phyloP scores from a whole-genome alignment of 1,140 invertebrate species.

The Pogonomyrmex barbatus region DNA sequence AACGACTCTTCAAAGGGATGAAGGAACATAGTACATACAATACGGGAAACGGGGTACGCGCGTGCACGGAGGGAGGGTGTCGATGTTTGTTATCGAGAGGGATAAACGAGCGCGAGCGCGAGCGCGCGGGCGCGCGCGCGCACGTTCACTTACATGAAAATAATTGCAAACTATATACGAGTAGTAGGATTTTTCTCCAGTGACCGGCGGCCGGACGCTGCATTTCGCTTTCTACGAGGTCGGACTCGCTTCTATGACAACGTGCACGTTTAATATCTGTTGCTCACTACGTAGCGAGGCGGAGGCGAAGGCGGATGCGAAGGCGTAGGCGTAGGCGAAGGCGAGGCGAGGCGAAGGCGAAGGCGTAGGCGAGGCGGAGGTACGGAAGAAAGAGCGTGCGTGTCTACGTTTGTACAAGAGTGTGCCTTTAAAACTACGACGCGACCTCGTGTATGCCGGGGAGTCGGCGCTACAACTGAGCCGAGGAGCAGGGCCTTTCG shows the following conservation, averaged over 20 bases:
- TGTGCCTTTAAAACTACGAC: constrained; percentile 84
- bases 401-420: constrained; percentile 84
- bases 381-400: constrained; percentile 80
- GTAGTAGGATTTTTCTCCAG: constrained; percentile 83
- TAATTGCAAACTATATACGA: constrained; percentile 85
- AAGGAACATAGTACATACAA: neutral
- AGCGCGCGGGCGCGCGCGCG: constrained; percentile 53
- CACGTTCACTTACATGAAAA: constrained; percentile 84
- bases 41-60: too few relatives aligned
- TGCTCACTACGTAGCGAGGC: constrained; percentile 66
- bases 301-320: constrained; percentile 28
- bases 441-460: constrained; percentile 82
- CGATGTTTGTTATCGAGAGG: constrained; percentile 39
- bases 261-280: constrained; percentile 66
- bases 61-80: neutral
- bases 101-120: constrained; percentile 55
- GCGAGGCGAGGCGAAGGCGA: constrained; percentile 37
- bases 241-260: constrained; percentile 50
- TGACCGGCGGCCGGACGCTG: constrained; percentile 78
- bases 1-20: neutral
- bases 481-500: constrained; percentile 78
- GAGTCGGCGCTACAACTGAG: constrained; percentile 85
- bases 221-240: constrained; percentile 72
- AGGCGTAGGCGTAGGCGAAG: constrained; percentile 42
- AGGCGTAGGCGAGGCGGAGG: constrained; percentile 47